phyloP scores from a whole-genome alignment of 2,797 vertebrate species.

The Lagocephalus sceleratus region DNA sequence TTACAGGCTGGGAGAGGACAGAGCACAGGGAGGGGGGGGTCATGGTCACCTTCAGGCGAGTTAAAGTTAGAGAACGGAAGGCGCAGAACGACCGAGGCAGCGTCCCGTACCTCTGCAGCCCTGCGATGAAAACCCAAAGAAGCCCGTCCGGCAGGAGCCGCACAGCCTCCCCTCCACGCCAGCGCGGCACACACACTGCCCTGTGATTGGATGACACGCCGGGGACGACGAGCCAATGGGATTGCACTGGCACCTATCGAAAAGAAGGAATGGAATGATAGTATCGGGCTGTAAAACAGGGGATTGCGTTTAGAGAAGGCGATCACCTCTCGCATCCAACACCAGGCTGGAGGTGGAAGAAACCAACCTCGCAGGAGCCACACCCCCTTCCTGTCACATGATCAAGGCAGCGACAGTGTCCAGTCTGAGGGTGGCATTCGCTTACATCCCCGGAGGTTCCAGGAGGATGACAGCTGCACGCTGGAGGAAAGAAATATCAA shows the following conservation, averaged over 20 bases:
- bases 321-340: slow-evolving; percentile 83
- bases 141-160: slow-evolving; percentile 78
- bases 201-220: slow-evolving; percentile 78
- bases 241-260: slow-evolving; percentile 84
- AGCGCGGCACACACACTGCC: slow-evolving; percentile 83
- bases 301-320: background rate
- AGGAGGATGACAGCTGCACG: slow-evolving; percentile 75
- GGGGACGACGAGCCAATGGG: slow-evolving; percentile 75
- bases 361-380: slow-evolving; percentile 78
- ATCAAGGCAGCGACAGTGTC: slow-evolving; percentile 82
- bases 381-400: slow-evolving; percentile 83
- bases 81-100: slow-evolving; percentile 22
- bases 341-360: slow-evolving; percentile 76
- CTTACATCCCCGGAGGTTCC: slow-evolving; percentile 70
- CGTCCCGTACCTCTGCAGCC: slow-evolving; percentile 84
- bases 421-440: slow-evolving; percentile 78
- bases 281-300: background rate
- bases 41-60: background rate
- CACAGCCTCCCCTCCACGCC: slow-evolving; percentile 81
- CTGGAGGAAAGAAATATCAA: slow-evolving; percentile 53
- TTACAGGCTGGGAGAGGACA: slow-evolving; percentile 80
- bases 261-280: slow-evolving; percentile 3
- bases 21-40: background rate
- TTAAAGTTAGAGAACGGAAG: slow-evolving; percentile 26
- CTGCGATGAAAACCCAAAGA: slow-evolving; percentile 87